Percentiles rank a stretch among this genome's conserved stretches.
These are phyloP conservation scores for Chrysolina americana DNA, from an alignment of 2,888 invertebrate species.

Conservation along the genomic window DNA sequence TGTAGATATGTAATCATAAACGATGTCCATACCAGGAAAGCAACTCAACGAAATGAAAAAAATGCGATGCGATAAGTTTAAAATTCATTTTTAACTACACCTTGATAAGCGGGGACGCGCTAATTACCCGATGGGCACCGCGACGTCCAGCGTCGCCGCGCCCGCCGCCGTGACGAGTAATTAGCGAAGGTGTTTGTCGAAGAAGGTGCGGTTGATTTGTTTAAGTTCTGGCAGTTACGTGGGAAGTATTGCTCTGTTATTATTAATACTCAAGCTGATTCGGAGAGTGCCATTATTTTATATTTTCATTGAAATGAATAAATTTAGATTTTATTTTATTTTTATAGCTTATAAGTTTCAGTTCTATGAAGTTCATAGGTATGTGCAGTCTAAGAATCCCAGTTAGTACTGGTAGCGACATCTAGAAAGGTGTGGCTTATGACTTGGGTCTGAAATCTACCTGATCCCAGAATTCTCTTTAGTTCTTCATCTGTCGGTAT, in stretches of 20 bases:
- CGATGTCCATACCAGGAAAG: conserved; percentile 34
- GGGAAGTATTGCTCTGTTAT: background rate
- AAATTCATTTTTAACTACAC: conserved; percentile 56
- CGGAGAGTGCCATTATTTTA: too few relatives aligned
- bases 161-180: conserved; percentile 55
- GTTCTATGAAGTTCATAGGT: too few relatives aligned
- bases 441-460: too few relatives aligned
- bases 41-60: conserved; percentile 47
- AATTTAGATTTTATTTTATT: too few relatives aligned
- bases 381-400: too few relatives aligned
- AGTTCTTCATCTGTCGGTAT: too few relatives aligned
- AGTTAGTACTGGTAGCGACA: too few relatives aligned
- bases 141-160: conserved; percentile 20
- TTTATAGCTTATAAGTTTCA: too few relatives aligned
- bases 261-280: background rate
- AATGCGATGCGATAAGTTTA: conserved; percentile 37
- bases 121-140: conserved; percentile 51
- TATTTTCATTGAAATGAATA: too few relatives aligned
- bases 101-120: conserved; percentile 52
- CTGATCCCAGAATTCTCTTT: too few relatives aligned
- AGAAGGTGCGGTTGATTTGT: conserved; percentile 55
- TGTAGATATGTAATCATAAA: conserved; percentile 39
- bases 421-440: too few relatives aligned
- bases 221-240: conserved; percentile 23
- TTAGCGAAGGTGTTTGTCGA: conserved; percentile 58